Base-by-base conservation (phyloP, 2,797 vertebrate genomes). In the Epinephelus awoara region DNA sequence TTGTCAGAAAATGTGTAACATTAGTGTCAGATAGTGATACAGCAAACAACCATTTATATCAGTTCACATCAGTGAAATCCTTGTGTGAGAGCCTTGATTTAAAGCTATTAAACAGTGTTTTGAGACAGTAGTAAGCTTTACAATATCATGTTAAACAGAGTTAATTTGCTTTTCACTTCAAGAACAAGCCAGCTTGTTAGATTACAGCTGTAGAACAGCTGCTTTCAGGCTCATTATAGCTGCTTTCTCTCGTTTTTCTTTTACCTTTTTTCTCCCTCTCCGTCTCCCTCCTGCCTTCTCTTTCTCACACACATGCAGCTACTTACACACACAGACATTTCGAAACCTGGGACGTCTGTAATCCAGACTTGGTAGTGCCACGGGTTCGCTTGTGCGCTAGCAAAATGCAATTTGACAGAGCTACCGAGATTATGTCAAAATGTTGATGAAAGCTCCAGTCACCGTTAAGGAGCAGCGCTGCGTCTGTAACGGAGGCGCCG, bases 141-240 rank as follows among this genome's bases (percentile, higher is more conserved):
- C 55, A 12, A n/a, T 61, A 81, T 61, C 65, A 49, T 74, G 74
- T 85, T 88, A 66, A 78, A 74, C 66, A 51, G 54, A 70, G 23
- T 77, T 83, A 49, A 88, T 88, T 90, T 82, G 62, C 80, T 89
- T 89, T 86, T 82, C 52, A 67, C 67, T 80, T 21, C 75, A 80
- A 75, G 75, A 86, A 75, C 77, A 87, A 51, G 67, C n/a, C 59
- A 6, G 72, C 49, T 73, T 85, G 80, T 85, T 85, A 40, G 23
- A 49, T 83, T 82, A 42, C 87, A 89, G 89, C 88, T 91, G 85
- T 63, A 59, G 67, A 88, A 67, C 89, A 93, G 88, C 90, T 93
- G 92, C 76, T 89, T 81, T 78, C 67, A 71, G 56, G 5, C 85
- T 89, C 86, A 82, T 87, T 84, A 90, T 64, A 66, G 58, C 84